Evolutionary conservation across 1,140 invertebrate species (phyloP).

Genomic region (Agrypnia vestita): DNA sequence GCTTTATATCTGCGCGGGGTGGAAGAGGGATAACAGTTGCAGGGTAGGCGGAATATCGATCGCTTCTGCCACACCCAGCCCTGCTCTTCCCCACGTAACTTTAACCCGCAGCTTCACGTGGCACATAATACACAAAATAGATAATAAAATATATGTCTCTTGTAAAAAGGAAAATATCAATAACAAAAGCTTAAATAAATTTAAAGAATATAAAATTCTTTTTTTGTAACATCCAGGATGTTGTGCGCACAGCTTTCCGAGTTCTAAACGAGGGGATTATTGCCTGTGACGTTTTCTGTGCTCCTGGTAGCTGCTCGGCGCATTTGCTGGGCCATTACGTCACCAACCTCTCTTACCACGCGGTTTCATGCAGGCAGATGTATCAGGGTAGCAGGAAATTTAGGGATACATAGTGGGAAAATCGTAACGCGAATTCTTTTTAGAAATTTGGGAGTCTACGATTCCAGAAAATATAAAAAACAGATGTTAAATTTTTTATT

Average conservation of each 20-base stretch:
- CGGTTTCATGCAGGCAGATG: constrained; percentile 1
- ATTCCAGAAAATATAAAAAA: too few relatives aligned
- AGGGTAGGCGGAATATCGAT: constrained; percentile 43
- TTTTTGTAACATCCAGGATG: neutral
- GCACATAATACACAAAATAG: neutral
- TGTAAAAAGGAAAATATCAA: neutral
- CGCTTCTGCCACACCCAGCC: constrained; percentile 34
- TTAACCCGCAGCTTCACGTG: constrained; percentile 22
- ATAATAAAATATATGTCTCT: neutral
- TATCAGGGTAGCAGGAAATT: constrained; percentile 19
- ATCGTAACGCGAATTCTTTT: too few relatives aligned
- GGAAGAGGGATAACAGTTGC: constrained; percentile 14
- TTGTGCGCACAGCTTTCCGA: neutral
- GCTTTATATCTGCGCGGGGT: constrained; percentile 30
- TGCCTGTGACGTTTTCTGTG: constrained; percentile 14
- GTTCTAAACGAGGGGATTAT: neutral
- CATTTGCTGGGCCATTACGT: constrained; percentile 42
- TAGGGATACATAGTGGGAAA: neutral
- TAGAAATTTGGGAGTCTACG: too few relatives aligned
- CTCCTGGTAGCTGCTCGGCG: constrained; percentile 19
- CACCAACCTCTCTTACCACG: constrained; percentile 40
- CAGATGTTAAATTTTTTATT: too few relatives aligned
- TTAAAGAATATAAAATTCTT: neutral
- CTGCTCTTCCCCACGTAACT: constrained; percentile 22
- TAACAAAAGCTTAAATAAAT: neutral